Percentiles rank a stretch among this genome's conserved stretches.
Conservation (phyloP, 1,140 invertebrate genomes). For the Orius insidiosus region DNA sequence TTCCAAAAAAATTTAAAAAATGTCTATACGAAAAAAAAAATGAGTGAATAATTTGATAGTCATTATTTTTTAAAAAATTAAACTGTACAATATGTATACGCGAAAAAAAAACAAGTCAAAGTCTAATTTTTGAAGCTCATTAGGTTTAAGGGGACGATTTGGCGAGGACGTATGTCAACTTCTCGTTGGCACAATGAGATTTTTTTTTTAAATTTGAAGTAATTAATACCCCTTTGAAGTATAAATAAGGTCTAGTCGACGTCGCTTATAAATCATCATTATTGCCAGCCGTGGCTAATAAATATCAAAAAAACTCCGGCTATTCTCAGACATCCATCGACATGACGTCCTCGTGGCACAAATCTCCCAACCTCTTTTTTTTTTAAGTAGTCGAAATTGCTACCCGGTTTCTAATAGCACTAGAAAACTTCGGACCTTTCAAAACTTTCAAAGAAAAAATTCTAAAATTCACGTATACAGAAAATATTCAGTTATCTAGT, state of each 20-base stretch:
- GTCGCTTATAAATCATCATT: conserved; percentile 13
- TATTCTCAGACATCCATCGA: conserved; percentile 11
- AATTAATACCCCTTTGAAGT: neutral
- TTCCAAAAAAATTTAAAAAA: conserved; percentile 17
- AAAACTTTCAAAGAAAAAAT: neutral
- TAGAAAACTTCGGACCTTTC: conserved; percentile 3
- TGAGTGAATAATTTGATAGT: conserved; percentile 12
- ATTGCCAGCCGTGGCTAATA: conserved; percentile 10
- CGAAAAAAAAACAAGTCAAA: conserved; percentile 17
- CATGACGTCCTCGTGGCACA: conserved; percentile 6
- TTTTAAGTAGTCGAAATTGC: neutral
- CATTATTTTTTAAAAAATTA: conserved; percentile 19
- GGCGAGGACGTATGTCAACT: conserved; percentile 2
- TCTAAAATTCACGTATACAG: conserved; percentile 10
- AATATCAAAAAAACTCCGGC: conserved; percentile 8
- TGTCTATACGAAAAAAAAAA: conserved; percentile 2
- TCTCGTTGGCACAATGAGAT: conserved; percentile 2
- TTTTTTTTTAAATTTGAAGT: neutral
- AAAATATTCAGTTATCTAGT: conserved; percentile 15
- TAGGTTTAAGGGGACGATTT: conserved; percentile 1
- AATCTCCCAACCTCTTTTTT: neutral
- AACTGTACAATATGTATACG: conserved; percentile 19
- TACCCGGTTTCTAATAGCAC: conserved; percentile 8
- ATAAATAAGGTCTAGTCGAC: neutral
- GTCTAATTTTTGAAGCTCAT: conserved; percentile 17